Base-by-base conservation (phyloP, 2,888 invertebrate genomes). In the Beris chalybata region DNA sequence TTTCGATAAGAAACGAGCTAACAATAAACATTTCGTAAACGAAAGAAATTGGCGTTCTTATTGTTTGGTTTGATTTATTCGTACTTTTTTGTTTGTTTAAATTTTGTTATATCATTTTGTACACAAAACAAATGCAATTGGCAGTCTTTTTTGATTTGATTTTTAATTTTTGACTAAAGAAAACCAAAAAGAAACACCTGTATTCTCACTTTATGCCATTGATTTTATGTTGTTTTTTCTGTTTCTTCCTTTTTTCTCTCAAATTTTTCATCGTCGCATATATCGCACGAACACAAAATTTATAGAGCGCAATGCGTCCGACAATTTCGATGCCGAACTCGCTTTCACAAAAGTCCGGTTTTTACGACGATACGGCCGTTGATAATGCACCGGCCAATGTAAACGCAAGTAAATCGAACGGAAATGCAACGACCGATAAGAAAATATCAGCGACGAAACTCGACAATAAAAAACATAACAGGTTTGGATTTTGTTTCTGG, bases 281-380 rank as follows among this genome's bases (percentile, higher is more conserved):
- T 61, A 50, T 50, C 61, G 52, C 52, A 4, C 55, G 44, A 43
- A 15, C 6, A 30, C 13, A 65, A 54, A 31, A 65, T 45, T 38
- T 55, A 13, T 65, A 65, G 64, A 55, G 7, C 38, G 7, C 55
- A 48, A 7, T 56, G 55, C 78, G 77, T 66, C 85, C 85, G 50
- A 83, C 83, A 72, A 85, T 86, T 72, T 83, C 85, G 65, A 82
- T 86, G 83, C 85, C 85, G 64, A 85, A 85, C 75, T 82, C 80
- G 30, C 74, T 76, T 72, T 74, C 74, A 73, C 77, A 77, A 75
- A 74, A 79, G 71, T 72, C 78, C 56, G 78, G 72, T 15, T 74
- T 72, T 15, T 76, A 74, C 66, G 75, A 77, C 65, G 78, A 68
- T 45, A 13, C 54, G 11, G 30, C 43, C 6, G 31, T 45, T 45